Evolutionary conservation across 2,797 vertebrate species (phyloP), one percentile per base, ranked within the genome.

Genomic region (Perodicticus potto): DNA sequence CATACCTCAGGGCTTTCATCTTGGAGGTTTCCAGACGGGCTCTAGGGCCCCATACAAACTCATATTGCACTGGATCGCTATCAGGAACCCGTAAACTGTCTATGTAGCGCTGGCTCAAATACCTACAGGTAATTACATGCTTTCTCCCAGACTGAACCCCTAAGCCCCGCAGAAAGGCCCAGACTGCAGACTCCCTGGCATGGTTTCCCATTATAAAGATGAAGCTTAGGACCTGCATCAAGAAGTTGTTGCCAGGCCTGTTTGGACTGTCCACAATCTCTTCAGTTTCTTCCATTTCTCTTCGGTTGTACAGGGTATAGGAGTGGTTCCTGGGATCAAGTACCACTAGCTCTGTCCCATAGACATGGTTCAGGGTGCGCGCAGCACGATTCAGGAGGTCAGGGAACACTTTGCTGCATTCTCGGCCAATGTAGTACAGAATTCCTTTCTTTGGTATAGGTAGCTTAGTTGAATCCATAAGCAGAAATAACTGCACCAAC

Each of bases 361-460:
- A 96, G 55, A 96, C 92, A 16, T 94, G 72, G 72, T 94, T 96
- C 57, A 96, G 88, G 70, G 95, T 96, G 72, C 95, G 95, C 29
- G 95, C 95, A 78, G 95, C 95, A 49, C 95, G 95, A 84, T 91
- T 96, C 77, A 96, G 84, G 34, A 96, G 95, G n/a, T 96, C 95
- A 40, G 95, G 95, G 83, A 96, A 96, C 74, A 96, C 95, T 88
- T 96, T 96, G 92, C 92, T 94, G 67, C 95, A 96, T 45, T 96
- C 95, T 88, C 95, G 84, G 57, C 95, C 95, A n/a, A 96, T 96
- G 78, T 96, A 96, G 59, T 96, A 96, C 55, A 96, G 88, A 78
- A 96, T 96, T 88, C 95, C 95, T 87, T 96, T 96, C 88, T 96
- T 96, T 91, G 95, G 95, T 91, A 96, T 96, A 77, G 95, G 95